Percentiles rank a stretch among this genome's conserved stretches.
Conservation (phyloP, 2,797 vertebrate genomes). For the Tadarida brasiliensis region DNA sequence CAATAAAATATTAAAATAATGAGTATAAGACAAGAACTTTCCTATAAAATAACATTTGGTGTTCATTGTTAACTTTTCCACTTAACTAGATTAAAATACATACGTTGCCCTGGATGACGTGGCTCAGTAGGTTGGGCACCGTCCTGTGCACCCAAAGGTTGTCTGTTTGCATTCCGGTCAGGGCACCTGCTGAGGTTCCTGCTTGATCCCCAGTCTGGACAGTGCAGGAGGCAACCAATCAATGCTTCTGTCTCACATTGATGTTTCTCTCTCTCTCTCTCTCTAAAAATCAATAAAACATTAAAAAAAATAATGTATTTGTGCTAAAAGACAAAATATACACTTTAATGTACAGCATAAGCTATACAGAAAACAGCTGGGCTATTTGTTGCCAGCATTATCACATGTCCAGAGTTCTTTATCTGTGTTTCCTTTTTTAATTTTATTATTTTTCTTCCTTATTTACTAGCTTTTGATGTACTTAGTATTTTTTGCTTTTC, state of each 20-base stretch:
- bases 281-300: too few relatives aligned
- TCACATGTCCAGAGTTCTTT: constrained; percentile 56
- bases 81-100: neutral
- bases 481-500: constrained; percentile 84
- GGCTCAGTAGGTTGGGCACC: too few relatives aligned
- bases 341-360: neutral
- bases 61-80: neutral
- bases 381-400: neutral
- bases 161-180: too few relatives aligned
- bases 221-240: too few relatives aligned
- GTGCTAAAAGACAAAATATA: neutral
- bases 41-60: neutral
- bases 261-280: too few relatives aligned
- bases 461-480: constrained; percentile 79
- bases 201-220: too few relatives aligned
- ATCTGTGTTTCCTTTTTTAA: constrained; percentile 22
- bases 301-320: too few relatives aligned
- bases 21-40: neutral
- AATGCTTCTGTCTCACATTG: too few relatives aligned
- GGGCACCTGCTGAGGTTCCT: too few relatives aligned
- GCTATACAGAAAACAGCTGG: neutral
- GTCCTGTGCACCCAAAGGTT: too few relatives aligned
- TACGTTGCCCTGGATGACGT: neutral
- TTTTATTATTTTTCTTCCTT: constrained; percentile 76
- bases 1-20: neutral